These are phyloP conservation scores for Triplophysa rosa DNA, from an alignment of 2,113 vertebrate genomes.

Conservation along the genomic window DNA sequence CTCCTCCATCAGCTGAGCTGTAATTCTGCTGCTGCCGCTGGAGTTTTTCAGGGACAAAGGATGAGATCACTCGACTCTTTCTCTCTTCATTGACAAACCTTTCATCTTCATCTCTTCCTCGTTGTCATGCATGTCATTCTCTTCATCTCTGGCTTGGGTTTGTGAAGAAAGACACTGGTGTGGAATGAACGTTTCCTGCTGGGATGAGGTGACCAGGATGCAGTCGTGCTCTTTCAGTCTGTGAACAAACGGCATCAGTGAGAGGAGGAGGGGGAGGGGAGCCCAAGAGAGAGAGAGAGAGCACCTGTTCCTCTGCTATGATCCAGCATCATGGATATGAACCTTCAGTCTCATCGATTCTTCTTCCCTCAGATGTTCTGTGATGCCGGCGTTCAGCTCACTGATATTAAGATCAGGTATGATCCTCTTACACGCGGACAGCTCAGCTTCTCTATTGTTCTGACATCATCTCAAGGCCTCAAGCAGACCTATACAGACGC, in stretches of 20 bases:
- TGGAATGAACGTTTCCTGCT: too few relatives aligned
- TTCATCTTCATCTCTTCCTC: too few relatives aligned
- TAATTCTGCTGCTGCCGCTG: too few relatives aligned
- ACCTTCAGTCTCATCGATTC: slow-evolving; percentile 71
- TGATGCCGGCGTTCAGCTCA: slow-evolving; percentile 66
- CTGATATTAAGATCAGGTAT: slow-evolving; percentile 77
- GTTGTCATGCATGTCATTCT: too few relatives aligned
- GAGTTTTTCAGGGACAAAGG: slow-evolving; percentile 1
- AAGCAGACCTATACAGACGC: too few relatives aligned
- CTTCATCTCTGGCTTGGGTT: too few relatives aligned
- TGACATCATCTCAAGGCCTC: too few relatives aligned
- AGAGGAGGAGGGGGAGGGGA: slow-evolving; percentile 34
- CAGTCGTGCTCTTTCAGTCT: neutral
- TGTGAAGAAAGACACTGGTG: too few relatives aligned
- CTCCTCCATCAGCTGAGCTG: neutral
- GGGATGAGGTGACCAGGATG: neutral
- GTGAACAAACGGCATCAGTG: neutral
- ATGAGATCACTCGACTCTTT: neutral
- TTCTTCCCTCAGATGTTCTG: slow-evolving; percentile 77
- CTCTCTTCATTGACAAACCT: too few relatives aligned
- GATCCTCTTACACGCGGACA: slow-evolving; percentile 9
- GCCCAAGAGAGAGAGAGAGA: neutral
- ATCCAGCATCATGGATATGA: slow-evolving; percentile 62
- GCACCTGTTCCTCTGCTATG: slow-evolving; percentile 30
- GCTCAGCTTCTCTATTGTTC: too few relatives aligned